Base-by-base conservation (phyloP, 2,113 vertebrate species). In the Rhinolophus ferrumequinum region DNA sequence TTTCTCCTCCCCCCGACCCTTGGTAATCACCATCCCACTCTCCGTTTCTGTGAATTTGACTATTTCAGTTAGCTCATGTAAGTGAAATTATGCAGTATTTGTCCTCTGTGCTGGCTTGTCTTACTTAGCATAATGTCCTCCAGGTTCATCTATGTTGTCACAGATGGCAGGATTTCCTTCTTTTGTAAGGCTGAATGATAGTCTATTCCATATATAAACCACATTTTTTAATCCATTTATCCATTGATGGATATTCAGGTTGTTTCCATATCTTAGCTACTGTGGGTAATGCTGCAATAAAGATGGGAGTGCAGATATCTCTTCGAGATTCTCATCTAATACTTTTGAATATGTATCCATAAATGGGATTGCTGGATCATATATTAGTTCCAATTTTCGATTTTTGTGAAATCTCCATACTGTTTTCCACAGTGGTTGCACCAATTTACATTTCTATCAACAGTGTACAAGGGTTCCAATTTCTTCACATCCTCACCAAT, bases 1-100 rank as follows among this genome's bases (percentile, higher is more conserved):
- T 21, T 11, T 7, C n/a, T n/a, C 24, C 1, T 41, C 38, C 0
- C 1, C n/a, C 30, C n/a, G 19, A 19, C 22, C 24, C 35, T n/a
- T 38, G n/a, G 47, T 11, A 19, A 28, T n/a, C 28, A 38, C 28
- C n/a, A 41, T 54, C 35, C 33, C 64, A 52, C 8, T 24, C 33
- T 64, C 24, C 19, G 26, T 67, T 79, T 64, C 19, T 21, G 35
- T 79, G 47, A 67, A 41, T 54, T 54, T 54, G 13, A 60, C 44
- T 14, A 30, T 79, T 54, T 30, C 67, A 41, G 47, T 15, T 41
- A 79, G 8, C 26, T 44, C 21, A 56, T 41, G 15, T 56, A 69
- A 44, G 50, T 69, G 35, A 28, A 80, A 26, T 56, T 56, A 22
- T 24, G 26, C 16, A 54, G 52, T 54, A 54, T 54, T 54, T 54